Conservation (phyloP, 2,888 invertebrate genomes). For the Volucella inanis region DNA sequence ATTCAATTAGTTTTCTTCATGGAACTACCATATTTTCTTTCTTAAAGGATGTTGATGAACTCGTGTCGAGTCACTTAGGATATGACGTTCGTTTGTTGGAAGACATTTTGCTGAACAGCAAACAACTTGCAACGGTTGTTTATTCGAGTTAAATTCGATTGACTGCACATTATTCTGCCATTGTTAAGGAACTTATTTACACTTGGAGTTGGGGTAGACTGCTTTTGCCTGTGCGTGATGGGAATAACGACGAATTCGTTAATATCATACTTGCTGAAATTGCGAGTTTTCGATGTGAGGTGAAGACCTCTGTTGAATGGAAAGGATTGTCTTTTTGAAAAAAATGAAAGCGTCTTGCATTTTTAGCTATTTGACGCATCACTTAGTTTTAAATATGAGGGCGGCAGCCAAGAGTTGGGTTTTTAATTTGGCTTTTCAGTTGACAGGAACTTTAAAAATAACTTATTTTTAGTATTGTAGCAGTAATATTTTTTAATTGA, state of each 20-base stretch:
- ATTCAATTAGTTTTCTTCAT: constrained; percentile 35
- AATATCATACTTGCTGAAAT: constrained; percentile 23
- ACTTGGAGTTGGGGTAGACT: constrained; percentile 19
- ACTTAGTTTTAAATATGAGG: too few species aligned
- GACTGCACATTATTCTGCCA: constrained; percentile 53
- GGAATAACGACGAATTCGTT: constrained; percentile 29
- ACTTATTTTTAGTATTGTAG: too few species aligned
- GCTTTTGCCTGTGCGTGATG: constrained; percentile 39
- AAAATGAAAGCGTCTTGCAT: too few species aligned
- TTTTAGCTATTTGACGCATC: too few species aligned
- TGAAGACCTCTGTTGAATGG: neutral
- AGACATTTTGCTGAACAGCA: constrained; percentile 8
- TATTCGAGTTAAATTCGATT: constrained; percentile 53
- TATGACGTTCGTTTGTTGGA: constrained; percentile 36
- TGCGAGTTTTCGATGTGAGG: constrained; percentile 18
- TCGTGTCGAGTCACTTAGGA: constrained; percentile 6
- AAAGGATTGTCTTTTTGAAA: too few species aligned
- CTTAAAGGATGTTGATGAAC: constrained; percentile 11
- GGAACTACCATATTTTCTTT: neutral
- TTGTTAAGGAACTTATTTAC: constrained; percentile 31
- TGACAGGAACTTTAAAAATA: too few species aligned
- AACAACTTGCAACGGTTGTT: constrained; percentile 54
- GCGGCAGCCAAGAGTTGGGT: too few species aligned
- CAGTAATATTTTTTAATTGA: too few species aligned
- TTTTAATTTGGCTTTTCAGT: too few species aligned